phyloP scores from a whole-genome alignment of 2,113 vertebrate species.

The Rhineura floridana region DNA sequence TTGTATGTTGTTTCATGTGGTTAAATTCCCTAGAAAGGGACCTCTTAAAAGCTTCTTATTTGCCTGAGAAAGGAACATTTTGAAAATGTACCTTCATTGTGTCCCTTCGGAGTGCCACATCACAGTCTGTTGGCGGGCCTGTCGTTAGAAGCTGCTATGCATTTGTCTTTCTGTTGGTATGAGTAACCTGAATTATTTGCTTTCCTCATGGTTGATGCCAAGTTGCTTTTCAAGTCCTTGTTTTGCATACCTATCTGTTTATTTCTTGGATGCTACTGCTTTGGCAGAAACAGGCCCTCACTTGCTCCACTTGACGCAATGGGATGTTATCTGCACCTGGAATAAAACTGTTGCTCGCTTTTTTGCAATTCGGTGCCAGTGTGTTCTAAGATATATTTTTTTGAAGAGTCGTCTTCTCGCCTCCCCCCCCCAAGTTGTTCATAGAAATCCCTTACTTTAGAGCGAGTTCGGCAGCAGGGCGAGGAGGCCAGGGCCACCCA shows the following conservation, averaged over 20 bases:
- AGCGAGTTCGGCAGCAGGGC: too few relatives aligned
- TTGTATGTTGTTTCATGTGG: slow-evolving; percentile 66
- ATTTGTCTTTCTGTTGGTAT: slow-evolving; percentile 54
- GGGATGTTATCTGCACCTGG: background rate
- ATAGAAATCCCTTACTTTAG: slow-evolving; percentile 42
- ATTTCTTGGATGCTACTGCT: slow-evolving; percentile 14
- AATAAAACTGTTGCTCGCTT: background rate
- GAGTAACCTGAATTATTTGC: slow-evolving; percentile 58
- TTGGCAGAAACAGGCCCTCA: background rate
- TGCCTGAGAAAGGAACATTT: slow-evolving; percentile 1
- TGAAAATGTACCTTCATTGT: slow-evolving; percentile 18
- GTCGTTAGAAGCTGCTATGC: slow-evolving; percentile 58
- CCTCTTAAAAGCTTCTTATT: slow-evolving; percentile 53
- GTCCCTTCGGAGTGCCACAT: slow-evolving; percentile 55
- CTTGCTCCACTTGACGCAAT: background rate
- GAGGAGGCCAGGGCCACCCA: too few relatives aligned
- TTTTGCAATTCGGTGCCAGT: background rate
- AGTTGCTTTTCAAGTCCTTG: slow-evolving; percentile 52
- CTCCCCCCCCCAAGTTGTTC: slow-evolving; percentile 29
- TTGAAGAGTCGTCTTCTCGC: background rate
- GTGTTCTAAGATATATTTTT: background rate
- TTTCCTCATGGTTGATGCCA: slow-evolving; percentile 53
- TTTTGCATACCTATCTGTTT: background rate
- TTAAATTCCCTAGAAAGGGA: slow-evolving; percentile 58
- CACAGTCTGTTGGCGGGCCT: slow-evolving; percentile 44